phyloP scores from a whole-genome alignment of 2,888 invertebrate genomes.

The Drosophila infuscata region DNA sequence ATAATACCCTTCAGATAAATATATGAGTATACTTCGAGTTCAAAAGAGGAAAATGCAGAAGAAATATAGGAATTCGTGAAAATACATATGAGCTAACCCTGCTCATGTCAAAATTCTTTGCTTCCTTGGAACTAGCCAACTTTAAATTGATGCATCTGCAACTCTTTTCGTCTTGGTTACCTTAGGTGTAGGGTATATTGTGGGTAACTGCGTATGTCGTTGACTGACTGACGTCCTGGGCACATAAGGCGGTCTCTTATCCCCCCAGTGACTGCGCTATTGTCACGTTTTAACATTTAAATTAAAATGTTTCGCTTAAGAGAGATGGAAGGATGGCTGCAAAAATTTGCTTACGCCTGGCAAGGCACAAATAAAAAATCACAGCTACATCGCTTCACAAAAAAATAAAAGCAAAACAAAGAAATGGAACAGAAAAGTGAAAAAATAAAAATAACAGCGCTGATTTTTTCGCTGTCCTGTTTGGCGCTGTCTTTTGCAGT shows the following conservation, averaged over 20 bases:
- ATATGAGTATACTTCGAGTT: background rate
- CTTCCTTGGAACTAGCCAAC: background rate
- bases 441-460: slow-evolving; percentile 22
- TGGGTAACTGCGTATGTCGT: slow-evolving; percentile 39
- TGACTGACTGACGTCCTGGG: slow-evolving; percentile 64
- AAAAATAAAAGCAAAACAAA: slow-evolving; percentile 26
- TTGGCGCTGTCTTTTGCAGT: slow-evolving; percentile 74
- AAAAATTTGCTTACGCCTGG: slow-evolving; percentile 63
- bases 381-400: slow-evolving; percentile 62
- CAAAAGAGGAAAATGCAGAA: background rate
- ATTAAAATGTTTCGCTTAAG: slow-evolving; percentile 78
- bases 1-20: slow-evolving; percentile 53
- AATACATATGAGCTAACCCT: background rate
- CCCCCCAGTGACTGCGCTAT: slow-evolving; percentile 57
- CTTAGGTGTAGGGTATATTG: slow-evolving; percentile 1
- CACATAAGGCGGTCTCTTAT: slow-evolving; percentile 57
- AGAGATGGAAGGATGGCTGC: slow-evolving; percentile 51
- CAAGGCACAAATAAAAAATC: slow-evolving; percentile 50
- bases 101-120: background rate
- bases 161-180: background rate
- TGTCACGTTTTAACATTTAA: slow-evolving; percentile 80
- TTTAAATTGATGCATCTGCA: background rate
- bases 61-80: background rate
- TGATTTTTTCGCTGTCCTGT: slow-evolving; percentile 55
- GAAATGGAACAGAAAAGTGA: slow-evolving; percentile 11